Percentiles rank a stretch among this genome's conserved stretches.
Conservation (phyloP, 2,113 vertebrate genomes). For the mouse (Mus musculus) region DNA sequence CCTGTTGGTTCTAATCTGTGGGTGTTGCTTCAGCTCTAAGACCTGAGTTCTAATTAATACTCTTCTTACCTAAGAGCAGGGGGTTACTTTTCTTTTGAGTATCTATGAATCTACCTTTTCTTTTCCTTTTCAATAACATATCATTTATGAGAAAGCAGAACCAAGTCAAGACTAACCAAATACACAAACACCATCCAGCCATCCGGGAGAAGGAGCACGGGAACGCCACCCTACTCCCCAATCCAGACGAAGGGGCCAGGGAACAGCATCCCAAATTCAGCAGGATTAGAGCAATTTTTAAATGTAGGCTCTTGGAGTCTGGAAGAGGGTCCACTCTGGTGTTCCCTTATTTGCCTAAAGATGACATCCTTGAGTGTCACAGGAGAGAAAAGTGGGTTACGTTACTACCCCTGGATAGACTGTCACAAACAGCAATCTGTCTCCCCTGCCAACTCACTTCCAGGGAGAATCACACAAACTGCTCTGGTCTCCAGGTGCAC, state of each 20-base stretch:
- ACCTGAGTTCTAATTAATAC: neutral
- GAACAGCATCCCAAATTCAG: neutral
- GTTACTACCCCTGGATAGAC: neutral
- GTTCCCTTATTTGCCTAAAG: neutral
- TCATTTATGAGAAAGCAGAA: slow-evolving; percentile 51
- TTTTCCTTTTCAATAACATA: slow-evolving; percentile 36
- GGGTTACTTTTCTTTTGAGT: slow-evolving; percentile 23
- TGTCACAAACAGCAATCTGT: neutral
- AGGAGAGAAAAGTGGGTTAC: neutral
- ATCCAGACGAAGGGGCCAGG: neutral
- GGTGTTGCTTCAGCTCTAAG: slow-evolving; percentile 3
- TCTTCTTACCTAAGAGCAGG: neutral
- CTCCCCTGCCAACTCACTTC: neutral
- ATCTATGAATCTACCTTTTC: neutral
- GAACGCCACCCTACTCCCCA: neutral
- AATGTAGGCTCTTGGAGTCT: neutral
- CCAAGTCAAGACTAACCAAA: slow-evolving; percentile 59
- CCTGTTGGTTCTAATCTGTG: neutral
- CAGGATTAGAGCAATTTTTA: neutral
- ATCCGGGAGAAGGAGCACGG: neutral
- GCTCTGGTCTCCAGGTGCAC: neutral
- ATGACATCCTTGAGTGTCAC: neutral
- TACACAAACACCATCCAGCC: slow-evolving; percentile 1
- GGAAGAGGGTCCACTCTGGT: neutral
- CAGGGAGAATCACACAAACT: neutral